These are phyloP conservation scores for Dendropsophus ebraccatus DNA, from an alignment of 2,113 vertebrate genomes.

Conservation along the genomic window DNA sequence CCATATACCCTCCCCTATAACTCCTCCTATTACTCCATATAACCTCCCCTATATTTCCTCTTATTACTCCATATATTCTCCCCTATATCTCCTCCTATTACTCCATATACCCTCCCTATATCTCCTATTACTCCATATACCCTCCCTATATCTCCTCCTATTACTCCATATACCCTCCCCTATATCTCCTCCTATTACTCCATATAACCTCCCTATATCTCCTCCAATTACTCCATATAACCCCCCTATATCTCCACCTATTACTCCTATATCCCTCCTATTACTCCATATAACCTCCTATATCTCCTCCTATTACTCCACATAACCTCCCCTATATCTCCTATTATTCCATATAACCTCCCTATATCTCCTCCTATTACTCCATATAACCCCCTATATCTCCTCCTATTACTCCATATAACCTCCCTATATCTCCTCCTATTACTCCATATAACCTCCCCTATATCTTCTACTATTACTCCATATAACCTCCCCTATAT, in stretches of 20 bases:
- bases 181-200: neutral
- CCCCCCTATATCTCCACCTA: neutral
- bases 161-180: neutral
- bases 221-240: neutral
- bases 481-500: no score
- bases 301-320: neutral
- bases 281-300: neutral
- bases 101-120: neutral
- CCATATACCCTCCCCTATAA: neutral
- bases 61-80: no score
- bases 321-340: neutral
- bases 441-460: neutral
- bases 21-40: no score
- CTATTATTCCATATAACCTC: neutral
- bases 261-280: neutral
- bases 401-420: slow-evolving; percentile 4
- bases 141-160: neutral
- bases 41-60: no score
- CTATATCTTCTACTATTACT: no score
- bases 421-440: neutral
- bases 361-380: neutral
- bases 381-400: neutral
- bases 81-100: no score
- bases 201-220: neutral
- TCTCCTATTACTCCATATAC: slow-evolving; percentile 1